Conservation (phyloP, 2,797 vertebrate species). For the Molossus alvarezi region DNA sequence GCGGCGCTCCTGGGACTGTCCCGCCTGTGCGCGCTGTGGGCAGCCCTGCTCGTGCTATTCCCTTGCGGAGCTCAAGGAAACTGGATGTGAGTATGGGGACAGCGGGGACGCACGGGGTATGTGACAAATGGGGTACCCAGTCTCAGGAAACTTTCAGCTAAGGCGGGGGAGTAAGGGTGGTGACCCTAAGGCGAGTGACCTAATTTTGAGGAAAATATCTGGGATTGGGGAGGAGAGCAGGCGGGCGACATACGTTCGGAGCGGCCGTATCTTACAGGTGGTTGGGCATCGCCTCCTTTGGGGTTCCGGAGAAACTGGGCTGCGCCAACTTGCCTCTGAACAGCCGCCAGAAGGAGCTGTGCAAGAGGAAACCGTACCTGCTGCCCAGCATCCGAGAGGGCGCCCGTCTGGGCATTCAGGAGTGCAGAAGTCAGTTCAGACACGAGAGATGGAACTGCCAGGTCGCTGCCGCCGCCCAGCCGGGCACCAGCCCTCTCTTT, state of each 20-base stretch:
- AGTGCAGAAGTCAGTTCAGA: constrained; percentile 96
- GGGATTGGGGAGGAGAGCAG: neutral
- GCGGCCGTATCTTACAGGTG: constrained; percentile 88
- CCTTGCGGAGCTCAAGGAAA: constrained; percentile 91
- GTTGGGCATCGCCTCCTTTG: constrained; percentile 93
- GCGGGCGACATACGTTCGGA: neutral
- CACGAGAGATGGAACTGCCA: constrained; percentile 98
- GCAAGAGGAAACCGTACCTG: constrained; percentile 94
- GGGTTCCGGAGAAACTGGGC: constrained; percentile 92
- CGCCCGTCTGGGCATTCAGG: constrained; percentile 94
- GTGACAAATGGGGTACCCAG: neutral
- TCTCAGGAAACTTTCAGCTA: neutral
- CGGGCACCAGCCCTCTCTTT: constrained; percentile 88
- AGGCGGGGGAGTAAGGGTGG: neutral
- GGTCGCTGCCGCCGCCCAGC: constrained; percentile 87
- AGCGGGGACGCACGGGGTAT: neutral
- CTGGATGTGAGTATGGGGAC: constrained; percentile 95
- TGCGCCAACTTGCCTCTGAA: constrained; percentile 93
- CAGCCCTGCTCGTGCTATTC: constrained; percentile 91
- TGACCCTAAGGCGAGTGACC: neutral
- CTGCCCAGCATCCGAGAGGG: constrained; percentile 94
- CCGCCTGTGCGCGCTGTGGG: constrained; percentile 90
- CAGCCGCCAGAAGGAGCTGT: constrained; percentile 94
- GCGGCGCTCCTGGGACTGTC: constrained; percentile 89
- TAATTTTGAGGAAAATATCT: neutral